Evolutionary conservation across 2,113 vertebrate genomes (phyloP), one percentile per base, ranked within the genome.

Genomic region (Phainopepla nitens): DNA sequence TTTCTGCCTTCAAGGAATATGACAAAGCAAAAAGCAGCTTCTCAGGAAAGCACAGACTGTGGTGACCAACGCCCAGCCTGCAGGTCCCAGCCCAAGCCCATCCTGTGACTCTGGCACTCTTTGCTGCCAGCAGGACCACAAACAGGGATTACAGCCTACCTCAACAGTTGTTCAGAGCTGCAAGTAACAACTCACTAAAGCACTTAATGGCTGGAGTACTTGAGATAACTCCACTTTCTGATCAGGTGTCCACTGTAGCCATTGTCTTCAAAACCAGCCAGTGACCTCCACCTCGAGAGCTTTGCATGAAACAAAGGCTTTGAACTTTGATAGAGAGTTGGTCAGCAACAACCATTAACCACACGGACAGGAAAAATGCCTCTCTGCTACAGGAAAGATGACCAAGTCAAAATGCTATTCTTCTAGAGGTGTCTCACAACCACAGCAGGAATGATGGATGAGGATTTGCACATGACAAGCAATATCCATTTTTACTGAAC

Each of bases 1-100:
- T 41, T 72, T 71, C 54, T 66, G 58, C 50, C 41, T 89, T 94
- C 36, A 61, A 33, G 25, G 16, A 49, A 7, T 3, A 68, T 18
- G 23, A n/a, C 47, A 85, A 45, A 62, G 69, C 82, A 92, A 44
- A 73, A 66, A 80, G 8, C 1, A 12, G 44, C 23, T 76, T 84
- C 39, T 36, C 8, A 10, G 75, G 70, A 93, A 79, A 86, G 44
- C 61, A 82, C 21, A 92, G 1, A 39, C 53, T 2, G 41, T 8
- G 58, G 56, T 18, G 51, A 75, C 58, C 35, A 29, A 61, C 0
- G 0, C 16, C 19, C 60, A 78, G 35, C 18, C 24, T 0, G 7
- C 20, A 44, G 41, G 24, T 77, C 60, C 66, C 41, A 17, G 23
- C 15, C 2, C 0, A 49, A 20, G 33, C 15, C 13, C 8, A 33